These are phyloP conservation scores for Drosophila prostipennis DNA, from an alignment of 2,888 invertebrate genomes.

Conservation along the genomic window DNA sequence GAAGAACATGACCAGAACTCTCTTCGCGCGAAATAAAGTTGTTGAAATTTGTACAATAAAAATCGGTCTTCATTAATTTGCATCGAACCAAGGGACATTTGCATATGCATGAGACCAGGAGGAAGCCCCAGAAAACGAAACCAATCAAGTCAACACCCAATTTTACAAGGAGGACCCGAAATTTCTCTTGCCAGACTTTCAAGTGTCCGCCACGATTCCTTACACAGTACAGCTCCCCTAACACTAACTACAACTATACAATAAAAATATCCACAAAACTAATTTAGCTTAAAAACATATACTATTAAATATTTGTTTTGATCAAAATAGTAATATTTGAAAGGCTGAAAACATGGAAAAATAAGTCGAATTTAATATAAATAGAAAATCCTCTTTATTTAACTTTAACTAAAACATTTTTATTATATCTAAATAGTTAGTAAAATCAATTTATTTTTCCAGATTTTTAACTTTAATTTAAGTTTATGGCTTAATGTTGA, in stretches of 20 bases:
- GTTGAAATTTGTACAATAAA: slow-evolving; percentile 66
- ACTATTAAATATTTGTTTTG: no score
- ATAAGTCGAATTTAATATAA: no score
- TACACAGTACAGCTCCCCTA: not conserved
- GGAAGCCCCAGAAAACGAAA: slow-evolving; percentile 29
- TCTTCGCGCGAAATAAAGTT: slow-evolving; percentile 58
- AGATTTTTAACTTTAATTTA: no score
- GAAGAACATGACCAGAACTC: slow-evolving; percentile 10
- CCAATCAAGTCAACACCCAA: slow-evolving; percentile 73
- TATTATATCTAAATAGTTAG: no score
- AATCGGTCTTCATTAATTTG: slow-evolving; percentile 70
- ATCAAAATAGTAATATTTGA: no score
- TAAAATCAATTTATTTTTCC: no score
- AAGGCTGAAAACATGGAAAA: no score
- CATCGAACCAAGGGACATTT: slow-evolving; percentile 48
- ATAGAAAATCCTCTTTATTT: no score
- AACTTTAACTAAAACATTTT: no score
- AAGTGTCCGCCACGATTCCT: slow-evolving; percentile 19
- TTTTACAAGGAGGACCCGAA: slow-evolving; percentile 48
- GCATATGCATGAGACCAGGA: slow-evolving; percentile 39
- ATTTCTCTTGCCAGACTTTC: slow-evolving; percentile 54
- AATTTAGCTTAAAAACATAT: no score
- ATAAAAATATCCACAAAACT: no score
- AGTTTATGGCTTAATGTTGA: no score
- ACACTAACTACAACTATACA: not conserved